Percentiles rank a stretch among this genome's conserved stretches.
phyloP scores from a whole-genome alignment of 2,113 vertebrate species.

The Sarotherodon lohbergeri region DNA sequence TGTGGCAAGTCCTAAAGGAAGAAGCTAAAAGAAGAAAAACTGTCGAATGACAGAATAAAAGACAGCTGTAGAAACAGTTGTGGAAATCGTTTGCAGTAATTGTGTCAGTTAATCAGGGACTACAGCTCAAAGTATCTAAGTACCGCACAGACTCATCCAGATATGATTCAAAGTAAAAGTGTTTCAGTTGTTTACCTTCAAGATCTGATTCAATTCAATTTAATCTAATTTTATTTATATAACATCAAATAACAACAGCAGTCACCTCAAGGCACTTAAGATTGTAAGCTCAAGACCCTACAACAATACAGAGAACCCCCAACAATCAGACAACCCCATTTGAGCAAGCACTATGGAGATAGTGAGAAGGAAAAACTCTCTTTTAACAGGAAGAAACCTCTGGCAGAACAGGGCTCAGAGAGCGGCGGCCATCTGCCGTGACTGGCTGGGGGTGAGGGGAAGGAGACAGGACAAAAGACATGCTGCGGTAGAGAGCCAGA shows the following conservation, averaged over 20 bases:
- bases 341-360: neutral
- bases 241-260: neutral
- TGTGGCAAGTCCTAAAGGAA: neutral
- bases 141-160: neutral
- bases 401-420: neutral
- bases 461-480: neutral
- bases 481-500: neutral
- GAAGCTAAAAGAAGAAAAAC: neutral
- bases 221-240: neutral
- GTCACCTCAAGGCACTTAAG: neutral
- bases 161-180: neutral
- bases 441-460: neutral
- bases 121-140: neutral
- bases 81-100: neutral
- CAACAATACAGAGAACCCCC: neutral
- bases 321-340: neutral
- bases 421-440: neutral
- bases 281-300: neutral
- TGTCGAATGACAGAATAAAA: neutral
- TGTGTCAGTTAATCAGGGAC: neutral
- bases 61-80: neutral
- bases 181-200: neutral
- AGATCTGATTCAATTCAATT: neutral
- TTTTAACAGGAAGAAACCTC: neutral
- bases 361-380: neutral